These are phyloP conservation scores for Exocentrus adspersus DNA, from an alignment of 2,888 invertebrate species.

Conservation along the genomic window DNA sequence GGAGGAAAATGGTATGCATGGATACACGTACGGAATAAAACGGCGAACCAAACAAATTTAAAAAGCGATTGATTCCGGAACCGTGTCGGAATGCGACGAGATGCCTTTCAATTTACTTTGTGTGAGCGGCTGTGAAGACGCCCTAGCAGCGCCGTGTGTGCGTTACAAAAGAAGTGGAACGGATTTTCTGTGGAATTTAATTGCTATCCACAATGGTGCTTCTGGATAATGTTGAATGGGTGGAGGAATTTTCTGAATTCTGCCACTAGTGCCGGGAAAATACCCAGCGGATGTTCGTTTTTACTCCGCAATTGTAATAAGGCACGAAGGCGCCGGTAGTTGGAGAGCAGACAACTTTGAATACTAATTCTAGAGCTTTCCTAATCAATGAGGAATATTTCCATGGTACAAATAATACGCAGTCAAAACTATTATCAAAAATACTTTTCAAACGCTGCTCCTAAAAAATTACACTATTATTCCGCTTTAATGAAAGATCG, in stretches of 20 bases:
- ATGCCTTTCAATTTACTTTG: constrained; percentile 37
- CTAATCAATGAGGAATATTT: too few species aligned
- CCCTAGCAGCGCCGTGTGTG: constrained; percentile 5
- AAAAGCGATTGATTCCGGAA: constrained; percentile 38
- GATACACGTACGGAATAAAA: constrained; percentile 26
- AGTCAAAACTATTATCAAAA: too few species aligned
- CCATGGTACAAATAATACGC: too few species aligned
- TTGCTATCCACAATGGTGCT: neutral
- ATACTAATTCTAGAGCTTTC: neutral
- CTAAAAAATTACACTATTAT: too few species aligned
- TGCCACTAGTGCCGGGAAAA: neutral
- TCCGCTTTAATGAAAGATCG: neutral
- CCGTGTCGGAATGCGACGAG: constrained; percentile 32
- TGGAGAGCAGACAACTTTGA: neutral
- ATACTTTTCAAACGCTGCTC: too few species aligned
- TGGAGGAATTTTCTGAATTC: neutral
- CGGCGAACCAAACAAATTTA: constrained; percentile 37
- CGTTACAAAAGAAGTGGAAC: constrained; percentile 2
- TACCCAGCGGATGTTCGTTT: neutral
- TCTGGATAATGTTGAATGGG: neutral
- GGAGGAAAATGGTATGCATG: constrained; percentile 30
- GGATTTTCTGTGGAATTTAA: constrained; percentile 4
- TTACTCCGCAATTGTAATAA: neutral
- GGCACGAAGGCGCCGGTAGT: neutral
- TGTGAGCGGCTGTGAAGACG: constrained; percentile 20